Base-by-base conservation (phyloP, 2,888 invertebrate genomes). In the Latrodectus hesperus region DNA sequence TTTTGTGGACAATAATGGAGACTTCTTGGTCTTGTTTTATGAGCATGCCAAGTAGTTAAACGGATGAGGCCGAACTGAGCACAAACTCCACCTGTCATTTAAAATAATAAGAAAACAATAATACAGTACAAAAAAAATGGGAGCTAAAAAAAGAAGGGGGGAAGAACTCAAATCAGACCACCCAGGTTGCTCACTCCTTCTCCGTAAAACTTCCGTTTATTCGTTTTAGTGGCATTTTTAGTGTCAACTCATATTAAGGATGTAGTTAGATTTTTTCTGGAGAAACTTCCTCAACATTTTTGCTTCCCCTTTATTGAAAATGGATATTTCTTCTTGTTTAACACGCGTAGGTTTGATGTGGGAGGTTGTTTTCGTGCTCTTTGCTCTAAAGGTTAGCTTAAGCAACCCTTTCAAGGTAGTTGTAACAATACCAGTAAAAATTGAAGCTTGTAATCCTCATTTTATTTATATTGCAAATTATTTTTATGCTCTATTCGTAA, bases 181-280 rank as follows among this genome's bases (percentile, higher is more conserved):
- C 85, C 85, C 85, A 85, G 79, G 85, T 67, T 64, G 85, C 51
- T 71, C 65, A 55, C 64, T n/a, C 14, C 49, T 17, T 17, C 73
- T 52, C 73, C 70, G 68, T 70, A 22, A 75, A 85, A 85, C 85
- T 85, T 85, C 85, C 85, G 85, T 85, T 79, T 79, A 70, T 79
- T 60, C 79, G 49, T 55, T 79, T 85, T 85, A 85, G 79, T 85
- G 73, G 79, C 75, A 49, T 79, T 79, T 80, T 85, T 79, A 85
- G 85, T 85, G 85, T 79, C 85, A 85, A 26, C n/a, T 85, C 85
- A 79, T 85, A 85, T 85, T 85, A 85, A 79, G 79, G 70, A 75
- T 75, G 84, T 72, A 49, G 64, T 77, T 77, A 38, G 6, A 67
- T 38, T n/a, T 67, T 73, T 81, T 74, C 67, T 80, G 26, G 14